A percentile compares a stretch with the other conserved stretches of the same genome.
phyloP scores from a whole-genome alignment of 1,140 invertebrate genomes.

The Argopecten irradians region DNA sequence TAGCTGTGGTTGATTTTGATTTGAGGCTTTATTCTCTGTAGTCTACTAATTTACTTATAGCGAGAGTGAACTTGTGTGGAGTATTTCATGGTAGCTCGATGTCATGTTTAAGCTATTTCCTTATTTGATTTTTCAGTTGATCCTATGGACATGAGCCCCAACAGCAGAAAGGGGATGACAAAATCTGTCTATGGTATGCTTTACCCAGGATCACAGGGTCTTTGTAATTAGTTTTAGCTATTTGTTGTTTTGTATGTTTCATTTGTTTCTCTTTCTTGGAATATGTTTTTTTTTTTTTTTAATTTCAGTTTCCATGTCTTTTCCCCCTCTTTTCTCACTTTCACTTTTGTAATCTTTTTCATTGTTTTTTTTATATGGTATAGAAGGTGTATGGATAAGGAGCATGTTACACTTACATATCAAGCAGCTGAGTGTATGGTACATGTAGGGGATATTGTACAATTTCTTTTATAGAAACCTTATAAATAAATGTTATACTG shows the following conservation, averaged over 20 bases:
- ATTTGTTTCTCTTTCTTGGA: not conserved
- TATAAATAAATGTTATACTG: too few relatives aligned
- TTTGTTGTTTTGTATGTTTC: not conserved
- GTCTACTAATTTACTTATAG: not conserved
- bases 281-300: not conserved
- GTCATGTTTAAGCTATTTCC: not conserved
- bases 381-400: not conserved
- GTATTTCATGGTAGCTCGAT: not conserved
- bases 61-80: not conserved
- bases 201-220: not conserved
- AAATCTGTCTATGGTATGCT: constrained; percentile 22
- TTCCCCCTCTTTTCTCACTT: not conserved
- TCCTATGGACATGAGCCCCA: constrained; percentile 13
- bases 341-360: not conserved
- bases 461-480: too few relatives aligned
- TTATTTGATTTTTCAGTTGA: constrained; percentile 10
- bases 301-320: not conserved
- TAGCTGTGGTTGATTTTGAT: not conserved
- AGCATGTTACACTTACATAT: not conserved
- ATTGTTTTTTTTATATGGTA: not conserved
- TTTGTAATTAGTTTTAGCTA: not conserved
- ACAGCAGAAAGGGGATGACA: constrained; percentile 20
- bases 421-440: too few relatives aligned
- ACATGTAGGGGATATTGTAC: too few relatives aligned
- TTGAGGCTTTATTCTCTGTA: not conserved